Percentiles rank a stretch among this genome's conserved stretches.
Evolutionary conservation across 35 echinoderm and acorn worm genomes (phyloP).

Genomic region (Chiridota heheva): DNA sequence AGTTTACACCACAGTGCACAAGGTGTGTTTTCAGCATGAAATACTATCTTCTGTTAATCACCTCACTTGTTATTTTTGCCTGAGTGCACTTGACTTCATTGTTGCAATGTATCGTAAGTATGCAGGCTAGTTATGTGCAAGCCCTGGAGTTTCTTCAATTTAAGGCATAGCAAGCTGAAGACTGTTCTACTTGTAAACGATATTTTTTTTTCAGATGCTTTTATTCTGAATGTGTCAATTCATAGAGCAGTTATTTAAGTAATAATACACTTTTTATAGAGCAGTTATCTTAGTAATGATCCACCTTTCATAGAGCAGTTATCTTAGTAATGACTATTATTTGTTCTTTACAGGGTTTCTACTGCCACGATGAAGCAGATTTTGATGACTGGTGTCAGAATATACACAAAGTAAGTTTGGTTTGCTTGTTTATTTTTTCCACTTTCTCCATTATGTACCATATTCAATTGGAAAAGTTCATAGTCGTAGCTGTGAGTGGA

Average conservation of each 20-base stretch:
- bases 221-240: background rate
- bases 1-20: no score
- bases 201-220: background rate
- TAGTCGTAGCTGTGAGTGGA: background rate
- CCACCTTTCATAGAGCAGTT: background rate
- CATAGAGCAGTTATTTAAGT: background rate
- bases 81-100: no score
- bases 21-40: no score
- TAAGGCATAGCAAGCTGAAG: no score
- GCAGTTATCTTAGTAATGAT: background rate
- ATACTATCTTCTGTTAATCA: no score
- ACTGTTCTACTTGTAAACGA: background rate
- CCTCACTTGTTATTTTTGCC: no score
- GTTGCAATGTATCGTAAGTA: no score
- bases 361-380: constrained; percentile 81
- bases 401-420: constrained; percentile 76
- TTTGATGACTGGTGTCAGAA: constrained; percentile 79
- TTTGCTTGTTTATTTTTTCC: constrained; percentile 10
- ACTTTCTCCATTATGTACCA: background rate
- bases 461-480: background rate
- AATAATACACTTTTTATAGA: background rate
- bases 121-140: no score
- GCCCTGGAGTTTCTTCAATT: background rate
- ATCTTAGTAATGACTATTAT: background rate
- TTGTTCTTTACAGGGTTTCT: constrained; percentile 76